Conservation (phyloP, 2,888 invertebrate species). For the Hirtodrosophila duncani region DNA sequence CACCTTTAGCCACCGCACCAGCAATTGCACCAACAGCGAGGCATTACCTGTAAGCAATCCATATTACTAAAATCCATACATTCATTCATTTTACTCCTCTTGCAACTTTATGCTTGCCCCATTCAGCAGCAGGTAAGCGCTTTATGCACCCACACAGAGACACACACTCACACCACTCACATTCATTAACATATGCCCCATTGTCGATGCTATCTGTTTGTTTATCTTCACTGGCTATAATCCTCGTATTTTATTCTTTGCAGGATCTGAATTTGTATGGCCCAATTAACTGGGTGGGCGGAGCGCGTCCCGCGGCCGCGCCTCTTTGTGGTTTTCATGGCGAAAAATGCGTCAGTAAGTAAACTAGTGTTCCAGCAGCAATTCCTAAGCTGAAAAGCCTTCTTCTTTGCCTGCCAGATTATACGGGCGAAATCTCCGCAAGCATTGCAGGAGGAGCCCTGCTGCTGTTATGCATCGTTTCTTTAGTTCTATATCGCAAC, state of each 20-base stretch:
- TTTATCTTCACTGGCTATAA: background rate
- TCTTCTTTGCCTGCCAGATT: too few species aligned
- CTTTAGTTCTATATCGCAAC: conserved; percentile 89
- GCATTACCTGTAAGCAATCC: conserved; percentile 85
- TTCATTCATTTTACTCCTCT: conserved; percentile 10
- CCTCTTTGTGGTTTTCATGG: conserved; percentile 94
- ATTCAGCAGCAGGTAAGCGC: conserved; percentile 58
- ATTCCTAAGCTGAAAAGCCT: background rate
- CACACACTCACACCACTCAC: conserved; percentile 2
- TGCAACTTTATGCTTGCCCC: conserved; percentile 29
- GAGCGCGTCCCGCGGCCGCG: conserved; percentile 87
- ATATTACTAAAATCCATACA: background rate
- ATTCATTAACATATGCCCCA: background rate
- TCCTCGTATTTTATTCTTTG: conserved; percentile 3
- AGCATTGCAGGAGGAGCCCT: conserved; percentile 89
- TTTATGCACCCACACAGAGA: conserved; percentile 3
- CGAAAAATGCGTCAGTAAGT: conserved; percentile 94
- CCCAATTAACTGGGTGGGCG: conserved; percentile 87
- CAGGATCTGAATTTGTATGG: conserved; percentile 87
- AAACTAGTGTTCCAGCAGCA: background rate
- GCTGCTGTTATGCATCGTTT: conserved; percentile 85
- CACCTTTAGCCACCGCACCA: conserved; percentile 82
- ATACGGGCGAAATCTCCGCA: conserved; percentile 89
- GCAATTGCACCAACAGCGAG: conserved; percentile 79
- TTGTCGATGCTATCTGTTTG: background rate